Evolutionary conservation across 2,888 invertebrate genomes (phyloP), one percentile per base, ranked within the genome.

Genomic region (Ischnura elegans): DNA sequence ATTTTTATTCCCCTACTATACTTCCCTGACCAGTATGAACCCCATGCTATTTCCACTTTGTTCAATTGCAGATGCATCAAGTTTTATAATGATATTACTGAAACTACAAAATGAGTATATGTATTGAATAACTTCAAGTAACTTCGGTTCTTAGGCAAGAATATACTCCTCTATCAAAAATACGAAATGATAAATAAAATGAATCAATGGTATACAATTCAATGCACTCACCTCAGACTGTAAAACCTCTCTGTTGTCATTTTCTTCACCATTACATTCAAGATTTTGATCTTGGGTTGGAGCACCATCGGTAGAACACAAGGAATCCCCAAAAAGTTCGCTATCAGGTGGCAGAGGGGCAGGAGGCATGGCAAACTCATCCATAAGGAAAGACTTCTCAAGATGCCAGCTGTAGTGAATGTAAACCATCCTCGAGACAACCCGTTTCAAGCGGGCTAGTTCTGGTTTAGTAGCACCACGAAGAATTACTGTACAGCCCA

Each of bases 351-450:
- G 61, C 19, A 94, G 94, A 8, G 94, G 94, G 36, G 93, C 94
- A 0, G 98, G 97, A 0, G 98, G 98, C 95, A 97, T 96, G 0
- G 98, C 98, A 95, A 98, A 98, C 95, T 98, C 98, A 94, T 98
- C 98, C 96, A 99, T 97, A 84, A 98, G 96, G 96, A 99, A 99
- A 0, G 99, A 98, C 95, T 98, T 98, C 96, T 99, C 99, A 86
- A 99, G 96, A 93, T 98, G 97, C 97, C 99, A 98, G 95, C 99
- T 99, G 96, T 99, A 99, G 66, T 98, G 97, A 0, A 98, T 97
- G 94, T 98, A 98, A 0, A 99, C 97, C 97, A 99, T 97, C 95
- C 98, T 98, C 90, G 97, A 97, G 0, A 98, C 97, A 0, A 99
- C 98, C 95, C 97, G 97, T 95, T 99, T 99, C 0, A 99, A 97